Conservation (phyloP, 2,888 invertebrate genomes). For the Habroteleia sp. region DNA sequence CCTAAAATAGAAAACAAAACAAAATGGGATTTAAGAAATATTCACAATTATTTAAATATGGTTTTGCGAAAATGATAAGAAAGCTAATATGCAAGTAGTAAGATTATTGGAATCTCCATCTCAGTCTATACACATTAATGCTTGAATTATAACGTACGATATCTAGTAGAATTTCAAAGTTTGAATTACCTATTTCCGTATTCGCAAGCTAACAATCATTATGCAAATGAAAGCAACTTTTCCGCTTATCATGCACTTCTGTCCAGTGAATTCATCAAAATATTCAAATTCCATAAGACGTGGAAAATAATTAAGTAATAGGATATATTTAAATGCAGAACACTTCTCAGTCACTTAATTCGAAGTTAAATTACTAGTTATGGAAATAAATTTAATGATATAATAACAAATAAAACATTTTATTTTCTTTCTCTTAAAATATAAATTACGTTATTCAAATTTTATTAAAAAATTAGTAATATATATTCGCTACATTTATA, state of each 20-base stretch:
- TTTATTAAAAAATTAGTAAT: no score
- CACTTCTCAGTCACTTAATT: slow-evolving; percentile 8
- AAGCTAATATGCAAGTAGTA: slow-evolving; percentile 36
- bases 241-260: slow-evolving; percentile 57
- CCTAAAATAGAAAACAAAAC: no score
- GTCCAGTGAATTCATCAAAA: slow-evolving; percentile 57
- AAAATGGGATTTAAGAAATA: no score
- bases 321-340: slow-evolving; percentile 34
- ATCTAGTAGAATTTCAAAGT: slow-evolving; percentile 59
- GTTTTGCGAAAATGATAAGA: slow-evolving; percentile 50
- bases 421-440: no score
- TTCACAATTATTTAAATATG: no score
- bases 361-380: slow-evolving; percentile 19
- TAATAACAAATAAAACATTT: no score
- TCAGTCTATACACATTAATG: slow-evolving; percentile 49
- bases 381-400: no score
- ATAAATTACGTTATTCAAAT: no score
- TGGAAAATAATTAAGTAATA: slow-evolving; percentile 43
- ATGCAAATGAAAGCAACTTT: slow-evolving; percentile 59
- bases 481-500: no score
- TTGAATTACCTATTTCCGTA: slow-evolving; percentile 59
- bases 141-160: slow-evolving; percentile 58
- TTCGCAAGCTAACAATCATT: slow-evolving; percentile 60
- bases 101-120: slow-evolving; percentile 44
- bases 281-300: slow-evolving; percentile 55